A percentile compares a stretch with the other conserved stretches of the same genome.
These are phyloP conservation scores for Campylomormyrus numenius DNA, from an alignment of 2,113 vertebrate genomes.

Conservation along the genomic window DNA sequence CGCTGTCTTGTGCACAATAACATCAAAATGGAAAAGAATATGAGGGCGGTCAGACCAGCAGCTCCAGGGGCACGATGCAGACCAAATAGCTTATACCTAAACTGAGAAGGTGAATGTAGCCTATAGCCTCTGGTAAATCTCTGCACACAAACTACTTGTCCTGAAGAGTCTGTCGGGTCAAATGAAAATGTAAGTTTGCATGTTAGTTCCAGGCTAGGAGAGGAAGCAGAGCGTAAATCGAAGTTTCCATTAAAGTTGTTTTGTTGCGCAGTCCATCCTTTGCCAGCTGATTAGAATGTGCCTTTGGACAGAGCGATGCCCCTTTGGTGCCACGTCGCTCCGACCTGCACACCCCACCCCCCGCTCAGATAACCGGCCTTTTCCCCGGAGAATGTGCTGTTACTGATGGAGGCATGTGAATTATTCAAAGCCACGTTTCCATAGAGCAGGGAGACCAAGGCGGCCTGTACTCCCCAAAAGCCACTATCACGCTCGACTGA, in stretches of 20 bases:
- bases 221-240: background rate
- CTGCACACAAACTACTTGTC: background rate
- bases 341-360: background rate
- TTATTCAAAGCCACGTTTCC: constrained; percentile 21
- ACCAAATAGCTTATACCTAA: background rate
- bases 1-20: background rate
- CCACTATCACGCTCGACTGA: constrained; percentile 17
- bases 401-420: constrained; percentile 2
- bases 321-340: background rate
- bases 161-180: background rate
- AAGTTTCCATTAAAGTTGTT: background rate
- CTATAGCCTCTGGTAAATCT: background rate
- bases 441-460: background rate
- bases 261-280: background rate
- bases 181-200: background rate
- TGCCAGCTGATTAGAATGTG: background rate
- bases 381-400: background rate
- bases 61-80: background rate
- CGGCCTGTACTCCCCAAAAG: background rate
- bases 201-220: background rate
- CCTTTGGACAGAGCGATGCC: background rate
- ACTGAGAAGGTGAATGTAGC: background rate
- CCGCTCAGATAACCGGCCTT: background rate
- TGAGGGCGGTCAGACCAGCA: background rate
- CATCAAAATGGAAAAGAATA: background rate